Evolutionary conservation across 2,113 vertebrate species (phyloP).

Genomic region (Ochotona princeps): DNA sequence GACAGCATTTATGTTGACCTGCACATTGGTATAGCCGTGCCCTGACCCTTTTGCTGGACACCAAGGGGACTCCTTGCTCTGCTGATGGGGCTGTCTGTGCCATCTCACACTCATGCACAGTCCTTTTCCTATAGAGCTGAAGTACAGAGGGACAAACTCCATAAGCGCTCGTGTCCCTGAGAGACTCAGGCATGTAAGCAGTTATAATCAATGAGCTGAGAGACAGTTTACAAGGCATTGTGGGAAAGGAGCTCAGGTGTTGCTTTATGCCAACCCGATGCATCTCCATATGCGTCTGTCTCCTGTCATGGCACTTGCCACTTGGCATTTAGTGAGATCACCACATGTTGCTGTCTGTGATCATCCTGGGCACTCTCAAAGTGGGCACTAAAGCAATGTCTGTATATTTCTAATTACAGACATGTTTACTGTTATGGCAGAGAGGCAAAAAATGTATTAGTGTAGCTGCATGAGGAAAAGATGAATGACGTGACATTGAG

Average conservation of each 20-base stretch:
- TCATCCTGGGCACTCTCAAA: not conserved
- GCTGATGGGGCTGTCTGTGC: not conserved
- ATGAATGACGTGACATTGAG: not conserved
- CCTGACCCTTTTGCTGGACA: too few species aligned
- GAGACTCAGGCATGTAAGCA: not conserved
- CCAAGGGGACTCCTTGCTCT: not conserved
- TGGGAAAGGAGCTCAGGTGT: not conserved
- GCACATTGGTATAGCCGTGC: not conserved
- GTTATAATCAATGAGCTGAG: not conserved
- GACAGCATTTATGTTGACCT: conserved; percentile 31
- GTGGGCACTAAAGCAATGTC: not conserved
- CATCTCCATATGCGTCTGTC: not conserved
- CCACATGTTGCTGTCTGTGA: not conserved
- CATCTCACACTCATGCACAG: not conserved
- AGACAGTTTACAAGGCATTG: not conserved
- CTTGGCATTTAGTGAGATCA: not conserved
- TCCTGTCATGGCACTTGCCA: rapidly evolving
- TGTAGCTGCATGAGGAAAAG: not conserved
- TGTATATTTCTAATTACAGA: not conserved
- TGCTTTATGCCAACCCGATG: rapidly evolving
- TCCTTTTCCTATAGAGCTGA: too few species aligned
- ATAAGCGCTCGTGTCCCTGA: not conserved
- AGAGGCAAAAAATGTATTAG: not conserved
- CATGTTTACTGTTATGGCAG: not conserved
- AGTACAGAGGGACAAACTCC: not conserved